Conservation (phyloP, 1,140 invertebrate genomes). For the Euura lappo region DNA sequence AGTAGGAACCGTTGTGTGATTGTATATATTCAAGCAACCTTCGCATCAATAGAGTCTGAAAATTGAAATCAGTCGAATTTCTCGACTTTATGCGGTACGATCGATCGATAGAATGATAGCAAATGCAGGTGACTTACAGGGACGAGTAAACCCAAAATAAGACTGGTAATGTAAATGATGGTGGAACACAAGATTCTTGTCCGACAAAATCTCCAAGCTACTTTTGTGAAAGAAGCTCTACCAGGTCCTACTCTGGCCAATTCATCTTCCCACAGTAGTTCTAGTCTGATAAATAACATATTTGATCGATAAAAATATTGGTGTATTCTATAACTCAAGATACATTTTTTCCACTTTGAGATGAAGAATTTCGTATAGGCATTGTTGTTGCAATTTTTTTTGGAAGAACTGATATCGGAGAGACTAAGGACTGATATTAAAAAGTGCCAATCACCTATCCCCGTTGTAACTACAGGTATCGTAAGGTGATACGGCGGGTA, state of each 20-base stretch:
- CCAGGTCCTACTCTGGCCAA: slow-evolving; percentile 67
- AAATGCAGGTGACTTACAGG: slow-evolving; percentile 59
- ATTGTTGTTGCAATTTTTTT: too few species aligned
- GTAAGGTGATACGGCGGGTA: slow-evolving; percentile 60
- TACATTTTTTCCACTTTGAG: neutral
- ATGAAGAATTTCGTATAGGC: too few species aligned
- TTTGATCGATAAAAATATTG: neutral
- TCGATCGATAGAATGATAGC: too few species aligned
- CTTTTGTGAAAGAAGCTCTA: slow-evolving; percentile 61
- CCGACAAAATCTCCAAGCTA: slow-evolving; percentile 64
- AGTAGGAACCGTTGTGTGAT: slow-evolving; percentile 46
- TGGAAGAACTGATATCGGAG: too few species aligned
- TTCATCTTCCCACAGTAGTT: slow-evolving; percentile 62
- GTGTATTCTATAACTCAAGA: neutral
- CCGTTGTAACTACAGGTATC: slow-evolving; percentile 62
- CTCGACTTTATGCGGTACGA: neutral
- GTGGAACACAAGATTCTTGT: slow-evolving; percentile 63
- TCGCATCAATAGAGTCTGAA: slow-evolving; percentile 67
- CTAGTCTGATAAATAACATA: slow-evolving; percentile 54
- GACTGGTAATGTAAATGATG: slow-evolving; percentile 60
- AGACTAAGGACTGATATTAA: too few species aligned
- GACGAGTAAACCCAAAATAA: slow-evolving; percentile 67
- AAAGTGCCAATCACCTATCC: slow-evolving; percentile 44
- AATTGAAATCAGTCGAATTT: neutral
- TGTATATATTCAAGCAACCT: slow-evolving; percentile 62